phyloP scores from a whole-genome alignment of 2,797 vertebrate genomes.

The Arrhamphus sclerolepis region DNA sequence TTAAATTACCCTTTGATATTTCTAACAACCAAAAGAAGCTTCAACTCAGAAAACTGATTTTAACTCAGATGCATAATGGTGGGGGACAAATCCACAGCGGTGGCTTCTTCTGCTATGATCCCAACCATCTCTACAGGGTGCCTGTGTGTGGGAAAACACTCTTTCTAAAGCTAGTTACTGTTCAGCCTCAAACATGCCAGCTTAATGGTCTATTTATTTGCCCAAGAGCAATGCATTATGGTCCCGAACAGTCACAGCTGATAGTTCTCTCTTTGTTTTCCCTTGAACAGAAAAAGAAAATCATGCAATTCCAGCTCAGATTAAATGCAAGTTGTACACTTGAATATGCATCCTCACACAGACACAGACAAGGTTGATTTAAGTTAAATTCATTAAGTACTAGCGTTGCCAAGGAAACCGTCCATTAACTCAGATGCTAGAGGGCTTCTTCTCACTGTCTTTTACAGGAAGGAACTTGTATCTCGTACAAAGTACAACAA shows the following conservation, averaged over 20 bases:
- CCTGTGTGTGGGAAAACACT: conserved; percentile 64
- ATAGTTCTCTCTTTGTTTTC: conserved; percentile 64
- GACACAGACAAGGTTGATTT: conserved; percentile 27
- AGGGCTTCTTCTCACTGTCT: conserved; percentile 11
- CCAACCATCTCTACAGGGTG: conserved; percentile 60
- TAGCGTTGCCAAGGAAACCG: conserved; percentile 68
- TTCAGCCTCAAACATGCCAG: conserved; percentile 72
- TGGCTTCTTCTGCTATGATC: conserved; percentile 57
- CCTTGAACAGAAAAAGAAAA: conserved; percentile 43
- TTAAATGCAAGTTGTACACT: conserved; percentile 18
- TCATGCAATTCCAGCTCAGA: conserved; percentile 40
- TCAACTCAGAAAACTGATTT: conserved; percentile 52
- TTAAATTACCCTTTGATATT: conserved; percentile 60
- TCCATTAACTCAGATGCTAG: conserved; percentile 56
- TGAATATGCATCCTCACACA: conserved; percentile 18
- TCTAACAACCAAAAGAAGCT: conserved; percentile 57
- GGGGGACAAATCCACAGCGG: conserved; percentile 54
- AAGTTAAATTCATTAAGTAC: conserved; percentile 56
- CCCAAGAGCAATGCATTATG: conserved; percentile 74
- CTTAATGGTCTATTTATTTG: conserved; percentile 80
- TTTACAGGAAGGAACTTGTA: conserved; percentile 34
- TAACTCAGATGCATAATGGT: conserved; percentile 42
- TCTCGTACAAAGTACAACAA: conserved; percentile 21
- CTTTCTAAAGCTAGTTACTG: conserved; percentile 76
- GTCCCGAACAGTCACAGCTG: conserved; percentile 62